phyloP scores from a whole-genome alignment of 2,797 vertebrate species.

The Muscicapa striata region DNA sequence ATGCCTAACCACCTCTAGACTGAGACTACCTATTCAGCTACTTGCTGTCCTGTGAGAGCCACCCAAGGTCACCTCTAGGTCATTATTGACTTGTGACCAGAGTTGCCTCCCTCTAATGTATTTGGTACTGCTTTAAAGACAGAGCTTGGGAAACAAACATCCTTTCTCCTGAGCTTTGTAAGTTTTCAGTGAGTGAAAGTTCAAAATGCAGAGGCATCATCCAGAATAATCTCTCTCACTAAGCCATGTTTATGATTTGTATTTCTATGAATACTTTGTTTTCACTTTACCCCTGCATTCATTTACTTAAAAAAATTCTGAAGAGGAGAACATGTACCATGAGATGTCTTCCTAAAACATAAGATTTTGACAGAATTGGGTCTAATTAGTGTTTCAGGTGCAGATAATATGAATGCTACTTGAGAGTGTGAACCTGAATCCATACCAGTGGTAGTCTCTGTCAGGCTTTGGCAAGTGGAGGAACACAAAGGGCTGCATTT shows the following conservation, averaged over 20 bases:
- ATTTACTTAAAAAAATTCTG: not conserved
- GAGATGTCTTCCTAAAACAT: not conserved
- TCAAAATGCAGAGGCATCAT: not conserved
- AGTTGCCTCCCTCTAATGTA: not conserved
- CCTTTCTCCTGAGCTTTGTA: not conserved
- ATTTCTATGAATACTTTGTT: not conserved
- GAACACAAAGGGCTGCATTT: not conserved
- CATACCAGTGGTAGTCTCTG: not conserved
- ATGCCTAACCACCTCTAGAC: not conserved
- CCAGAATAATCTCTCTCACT: not conserved
- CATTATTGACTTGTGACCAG: not conserved
- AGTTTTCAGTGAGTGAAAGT: not conserved
- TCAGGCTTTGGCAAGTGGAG: not conserved
- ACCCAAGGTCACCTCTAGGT: not conserved
- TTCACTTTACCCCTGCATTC: not conserved
- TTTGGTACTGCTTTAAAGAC: not conserved
- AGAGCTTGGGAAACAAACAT: not conserved
- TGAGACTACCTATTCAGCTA: not conserved
- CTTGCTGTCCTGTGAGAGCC: not conserved
- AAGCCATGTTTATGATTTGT: not conserved
- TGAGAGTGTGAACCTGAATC: not conserved
- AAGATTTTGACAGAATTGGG: not conserved
- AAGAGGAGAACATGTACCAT: accelerated
- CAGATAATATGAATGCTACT: not conserved
- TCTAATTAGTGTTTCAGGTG: not conserved